Conservation (phyloP, 2,888 invertebrate genomes). For the Dermolepida albohirtum region DNA sequence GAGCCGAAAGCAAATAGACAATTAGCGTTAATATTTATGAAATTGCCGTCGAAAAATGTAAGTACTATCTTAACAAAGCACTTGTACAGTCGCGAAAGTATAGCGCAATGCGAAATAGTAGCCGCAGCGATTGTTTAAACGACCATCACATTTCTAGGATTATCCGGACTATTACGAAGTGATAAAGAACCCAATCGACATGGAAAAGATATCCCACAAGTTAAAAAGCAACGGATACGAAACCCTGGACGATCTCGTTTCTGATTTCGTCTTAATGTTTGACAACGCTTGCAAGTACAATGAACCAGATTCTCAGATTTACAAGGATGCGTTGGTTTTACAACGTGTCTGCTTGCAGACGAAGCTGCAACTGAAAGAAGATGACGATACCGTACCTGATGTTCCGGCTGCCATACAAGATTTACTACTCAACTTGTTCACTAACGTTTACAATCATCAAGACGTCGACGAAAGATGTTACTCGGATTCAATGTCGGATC, state of each 20-base stretch:
- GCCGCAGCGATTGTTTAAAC: too few species aligned
- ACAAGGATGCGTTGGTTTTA: slow-evolving; percentile 94
- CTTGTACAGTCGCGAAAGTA: too few species aligned
- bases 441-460: slow-evolving; percentile 94
- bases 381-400: slow-evolving; percentile 89
- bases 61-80: slow-evolving; percentile 52
- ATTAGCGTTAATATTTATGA: slow-evolving; percentile 93
- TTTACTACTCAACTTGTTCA: slow-evolving; percentile 89
- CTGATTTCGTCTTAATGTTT: slow-evolving; percentile 93
- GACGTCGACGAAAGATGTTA: slow-evolving; percentile 97
- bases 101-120: too few species aligned
- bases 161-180: slow-evolving; percentile 98
- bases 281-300: slow-evolving; percentile 98
- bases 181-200: slow-evolving; percentile 95
- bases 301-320: slow-evolving; percentile 97
- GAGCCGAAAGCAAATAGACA: slow-evolving; percentile 88
- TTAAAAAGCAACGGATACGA: slow-evolving; percentile 82
- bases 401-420: slow-evolving; percentile 92
- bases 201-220: slow-evolving; percentile 93
- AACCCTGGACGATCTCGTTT: slow-evolving; percentile 86
- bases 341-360: slow-evolving; percentile 93
- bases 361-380: slow-evolving; percentile 84
- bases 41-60: slow-evolving; percentile 89
- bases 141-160: slow-evolving; percentile 67
- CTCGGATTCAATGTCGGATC: slow-evolving; percentile 94